Percentiles rank a stretch among this genome's conserved stretches.
Evolutionary conservation across 2,797 vertebrate genomes (phyloP).

Genomic region (Helostoma temminkii): DNA sequence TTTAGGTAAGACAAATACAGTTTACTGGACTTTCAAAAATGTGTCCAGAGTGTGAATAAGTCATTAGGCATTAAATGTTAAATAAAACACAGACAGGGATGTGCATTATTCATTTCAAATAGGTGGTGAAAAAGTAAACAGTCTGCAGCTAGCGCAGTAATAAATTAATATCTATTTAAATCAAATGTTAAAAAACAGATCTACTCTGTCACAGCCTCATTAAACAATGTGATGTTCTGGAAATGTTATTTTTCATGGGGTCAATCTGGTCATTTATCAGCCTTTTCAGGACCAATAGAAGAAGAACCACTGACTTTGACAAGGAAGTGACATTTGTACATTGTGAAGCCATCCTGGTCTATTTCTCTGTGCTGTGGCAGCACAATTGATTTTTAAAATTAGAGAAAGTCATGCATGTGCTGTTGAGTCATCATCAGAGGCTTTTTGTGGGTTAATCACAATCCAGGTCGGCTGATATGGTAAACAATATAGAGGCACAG

Average conservation of each 20-base stretch:
- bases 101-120: slow-evolving; percentile 80
- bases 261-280: neutral
- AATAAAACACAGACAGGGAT: slow-evolving; percentile 77
- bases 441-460: too few species aligned
- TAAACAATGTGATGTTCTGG: neutral
- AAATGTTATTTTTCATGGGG: slow-evolving; percentile 1
- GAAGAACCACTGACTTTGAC: neutral
- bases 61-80: slow-evolving; percentile 82
- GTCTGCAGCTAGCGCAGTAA: slow-evolving; percentile 65
- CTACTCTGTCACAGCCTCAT: slow-evolving; percentile 2
- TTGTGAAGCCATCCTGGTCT: neutral
- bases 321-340: neutral
- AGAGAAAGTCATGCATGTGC: too few species aligned
- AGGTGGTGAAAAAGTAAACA: slow-evolving; percentile 81
- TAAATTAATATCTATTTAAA: slow-evolving; percentile 82
- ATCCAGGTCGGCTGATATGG: too few species aligned
- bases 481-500: too few species aligned
- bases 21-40: slow-evolving; percentile 76
- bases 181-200: slow-evolving; percentile 73
- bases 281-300: neutral
- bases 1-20: slow-evolving; percentile 73
- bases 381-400: too few species aligned
- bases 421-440: too few species aligned
- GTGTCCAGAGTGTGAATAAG: slow-evolving; percentile 79
- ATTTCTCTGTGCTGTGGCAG: neutral